Evolutionary conservation across 2,113 vertebrate species (phyloP).

Genomic region (Micromys minutus): DNA sequence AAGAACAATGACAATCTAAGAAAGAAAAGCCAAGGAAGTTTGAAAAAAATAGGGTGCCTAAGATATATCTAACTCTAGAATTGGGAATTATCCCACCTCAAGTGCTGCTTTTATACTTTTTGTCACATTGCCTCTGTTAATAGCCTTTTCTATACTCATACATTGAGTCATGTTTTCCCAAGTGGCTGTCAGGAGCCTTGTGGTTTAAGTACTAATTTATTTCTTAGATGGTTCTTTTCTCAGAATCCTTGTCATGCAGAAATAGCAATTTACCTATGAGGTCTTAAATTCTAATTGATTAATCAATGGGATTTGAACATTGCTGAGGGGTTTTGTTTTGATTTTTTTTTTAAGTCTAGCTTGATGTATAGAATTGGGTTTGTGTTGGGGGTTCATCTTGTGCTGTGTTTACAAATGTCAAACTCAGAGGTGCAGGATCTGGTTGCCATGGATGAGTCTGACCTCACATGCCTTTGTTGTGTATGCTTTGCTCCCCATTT

Average conservation of each 20-base stretch:
- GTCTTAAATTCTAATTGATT: background rate
- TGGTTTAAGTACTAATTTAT: background rate
- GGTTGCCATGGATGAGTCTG: too few relatives aligned
- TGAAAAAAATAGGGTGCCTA: too few relatives aligned
- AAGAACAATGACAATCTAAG: background rate
- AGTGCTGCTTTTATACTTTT: too few relatives aligned
- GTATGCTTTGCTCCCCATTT: too few relatives aligned
- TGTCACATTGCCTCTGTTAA: background rate
- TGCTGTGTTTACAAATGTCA: too few relatives aligned
- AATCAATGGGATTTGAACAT: background rate
- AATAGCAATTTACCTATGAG: background rate
- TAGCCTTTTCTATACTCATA: too few relatives aligned
- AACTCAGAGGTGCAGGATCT: too few relatives aligned
- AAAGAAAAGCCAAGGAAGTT: background rate
- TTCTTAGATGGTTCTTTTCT: background rate
- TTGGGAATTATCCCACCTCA: too few relatives aligned
- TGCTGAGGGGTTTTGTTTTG: rapidly evolving
- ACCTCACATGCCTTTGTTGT: too few relatives aligned
- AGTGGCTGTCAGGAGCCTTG: background rate
- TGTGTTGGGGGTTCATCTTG: too few relatives aligned
- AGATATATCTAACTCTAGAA: background rate
- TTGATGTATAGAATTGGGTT: background rate
- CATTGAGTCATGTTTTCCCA: background rate
- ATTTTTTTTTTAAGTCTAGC: background rate
- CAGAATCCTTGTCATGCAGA: background rate